Evolutionary conservation across 1,140 invertebrate genomes (phyloP), one percentile per base, ranked within the genome.

Genomic region (Mamestra configurata): DNA sequence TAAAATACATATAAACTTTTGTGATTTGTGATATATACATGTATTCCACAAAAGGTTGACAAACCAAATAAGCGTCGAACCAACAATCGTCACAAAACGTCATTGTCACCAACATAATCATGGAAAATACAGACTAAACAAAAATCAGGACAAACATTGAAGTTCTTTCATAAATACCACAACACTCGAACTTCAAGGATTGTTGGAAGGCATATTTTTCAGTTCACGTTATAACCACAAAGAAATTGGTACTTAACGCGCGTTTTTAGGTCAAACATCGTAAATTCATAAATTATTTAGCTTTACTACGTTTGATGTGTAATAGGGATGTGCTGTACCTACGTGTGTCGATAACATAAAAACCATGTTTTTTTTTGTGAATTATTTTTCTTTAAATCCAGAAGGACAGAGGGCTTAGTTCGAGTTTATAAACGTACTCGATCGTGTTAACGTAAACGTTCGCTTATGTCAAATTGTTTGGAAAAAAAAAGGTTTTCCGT

Each of bases 201-300:
- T 6, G 37, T 59, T 0, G 43, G 13, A 68, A 68, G 64, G 64
- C 10, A 68, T 68, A 43, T 46, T 68, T 68, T 46, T 46, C 64
- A 37, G 35, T 18, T 5, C 31, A 31, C 59, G 8, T 20, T n/a
- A 40, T 27, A n/a, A n/a, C 43, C 24, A 53, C 22, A 27, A 53
- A 71, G 68, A 71, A 31, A 71, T 53, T 18, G 68, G 40, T 31
- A 10, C 40, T 46, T 51, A 27, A 71, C n/a, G 22, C 15, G 11
- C 24, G 68, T 71, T 53, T 51, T 71, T 71, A 51, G 68, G 68
- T 71, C 68, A 71, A 71, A 46, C 24, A 71, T 46, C 68, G 24
- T 71, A 71, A 71, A 71, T 51, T 31, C 68, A 71, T 71, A 71
- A 71, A 71, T 71, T 51, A 53, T 71, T 71, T 71, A 15, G 22